phyloP scores from a whole-genome alignment of 2,888 invertebrate genomes.

The Rhamphomyia laevipes region DNA sequence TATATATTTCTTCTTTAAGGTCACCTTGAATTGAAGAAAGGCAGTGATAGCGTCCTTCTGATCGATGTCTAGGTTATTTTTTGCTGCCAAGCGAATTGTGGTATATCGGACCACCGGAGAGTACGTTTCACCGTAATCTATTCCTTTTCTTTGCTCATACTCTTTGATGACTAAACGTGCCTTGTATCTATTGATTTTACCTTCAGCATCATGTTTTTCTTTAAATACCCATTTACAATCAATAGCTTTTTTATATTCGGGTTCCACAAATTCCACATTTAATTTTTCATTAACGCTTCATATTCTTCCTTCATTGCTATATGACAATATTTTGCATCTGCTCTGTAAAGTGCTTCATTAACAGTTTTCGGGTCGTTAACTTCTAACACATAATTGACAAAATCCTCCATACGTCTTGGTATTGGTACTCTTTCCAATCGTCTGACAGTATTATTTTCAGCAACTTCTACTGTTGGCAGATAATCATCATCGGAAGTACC shows the following conservation, averaged over 20 bases:
- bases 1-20: constrained; percentile 2
- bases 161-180: no score
- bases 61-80: constrained; percentile 5
- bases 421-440: no score
- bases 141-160: no score
- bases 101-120: no score
- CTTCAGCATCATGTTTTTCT: no score
- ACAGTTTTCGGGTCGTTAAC: constrained; percentile 8
- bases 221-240: constrained; percentile 6
- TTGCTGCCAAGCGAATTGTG: constrained; percentile 8
- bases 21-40: constrained; percentile 4
- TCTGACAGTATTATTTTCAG: no score
- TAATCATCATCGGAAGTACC: no score
- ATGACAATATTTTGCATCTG: constrained; percentile 5
- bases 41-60: constrained; percentile 5
- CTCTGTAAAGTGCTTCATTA: constrained; percentile 9
- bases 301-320: constrained; percentile 7
- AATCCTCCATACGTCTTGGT: no score
- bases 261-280: constrained; percentile 7
- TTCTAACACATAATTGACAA: not conserved
- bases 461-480: no score
- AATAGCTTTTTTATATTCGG: constrained; percentile 1
- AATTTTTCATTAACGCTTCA: no score
- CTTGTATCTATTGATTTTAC: no score
- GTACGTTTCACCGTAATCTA: no score